These are phyloP conservation scores for Leptinotarsa defecta DNA, from an alignment of 1,140 invertebrate species.

Conservation along the genomic window DNA sequence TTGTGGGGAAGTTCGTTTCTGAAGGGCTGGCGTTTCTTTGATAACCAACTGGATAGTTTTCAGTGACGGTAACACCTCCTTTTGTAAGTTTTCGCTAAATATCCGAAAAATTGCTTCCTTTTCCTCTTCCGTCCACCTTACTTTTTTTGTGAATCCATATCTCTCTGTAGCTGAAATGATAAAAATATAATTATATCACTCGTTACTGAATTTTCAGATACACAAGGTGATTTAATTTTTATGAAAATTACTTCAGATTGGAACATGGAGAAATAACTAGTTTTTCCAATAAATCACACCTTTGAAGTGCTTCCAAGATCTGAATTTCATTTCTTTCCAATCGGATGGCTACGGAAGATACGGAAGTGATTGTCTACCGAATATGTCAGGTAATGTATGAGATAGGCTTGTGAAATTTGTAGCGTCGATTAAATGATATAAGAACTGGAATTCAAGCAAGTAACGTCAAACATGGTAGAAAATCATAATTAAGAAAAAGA, in stretches of 20 bases:
- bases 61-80: slow-evolving; percentile 13
- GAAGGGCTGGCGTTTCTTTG: slow-evolving; percentile 25
- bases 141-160: slow-evolving; percentile 14
- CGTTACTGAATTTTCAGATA: neutral
- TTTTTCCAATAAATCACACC: neutral
- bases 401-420: too few species aligned
- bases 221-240: too few species aligned
- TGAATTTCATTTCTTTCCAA: neutral
- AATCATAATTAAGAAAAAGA: too few species aligned
- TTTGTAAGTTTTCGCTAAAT: slow-evolving; percentile 15
- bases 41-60: slow-evolving; percentile 18
- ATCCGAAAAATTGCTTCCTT: slow-evolving; percentile 20
- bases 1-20: slow-evolving; percentile 25
- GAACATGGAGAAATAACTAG: slow-evolving; percentile 1
- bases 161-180: neutral
- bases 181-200: neutral
- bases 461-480: too few species aligned
- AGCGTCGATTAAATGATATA: too few species aligned
- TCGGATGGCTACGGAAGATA: neutral
- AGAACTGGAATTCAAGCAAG: too few species aligned
- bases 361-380: too few species aligned
- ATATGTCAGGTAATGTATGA: too few species aligned
- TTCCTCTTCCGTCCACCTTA: slow-evolving; percentile 19
- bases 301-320: slow-evolving; percentile 3
- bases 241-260: neutral